Base-by-base conservation (phyloP, 1,140 invertebrate genomes). In the Drosophila novamexicana region DNA sequence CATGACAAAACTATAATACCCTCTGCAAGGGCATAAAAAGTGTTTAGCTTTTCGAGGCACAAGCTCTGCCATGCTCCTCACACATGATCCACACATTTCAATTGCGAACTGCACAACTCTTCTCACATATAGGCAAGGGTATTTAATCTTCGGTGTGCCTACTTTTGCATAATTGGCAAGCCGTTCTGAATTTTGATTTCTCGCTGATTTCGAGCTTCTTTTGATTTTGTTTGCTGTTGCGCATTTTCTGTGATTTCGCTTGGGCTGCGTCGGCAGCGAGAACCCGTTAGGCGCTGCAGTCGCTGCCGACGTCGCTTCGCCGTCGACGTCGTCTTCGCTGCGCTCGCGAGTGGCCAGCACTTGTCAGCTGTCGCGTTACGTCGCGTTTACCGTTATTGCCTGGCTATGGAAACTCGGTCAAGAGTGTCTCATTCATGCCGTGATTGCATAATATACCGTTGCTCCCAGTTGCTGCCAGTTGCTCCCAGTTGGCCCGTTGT, bases 361-460 rank as follows among this genome's bases (percentile, higher is more conserved):
- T 79, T 89, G 85, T 89, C 85, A 90, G 81, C 81, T 89, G 85
- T 85, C 84, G 85, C 84, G 52, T 78, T 89, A 78, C 81, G 76
- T 83, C 61, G 80, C 72, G 72, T 49, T 75, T 88, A 89, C 84
- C 84, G 84, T 89, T 89, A 89, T 72, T 81, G 85, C 81, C 81
- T 86, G 89, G 72, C 85, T 89, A 74, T 76, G 85, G 86, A 91
- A 91, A 91, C 81, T 91, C 90, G 89, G 89, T 91, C 89, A 91
- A 91, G 89, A 91, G 89, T 91, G 89, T 91, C 89, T 89, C 79
- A 85, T 83, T 89, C 84, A 91, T 91, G 89, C 81, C 88, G 89
- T 90, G 85, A 90, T 91, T 91, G 89, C 84, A 91, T 91, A 91
- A 91, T 90, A 72, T 90, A 82, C 89, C 89, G 89, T 91, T 90